phyloP scores from a whole-genome alignment of 2,113 vertebrate species.

The Irena cyanogastra region DNA sequence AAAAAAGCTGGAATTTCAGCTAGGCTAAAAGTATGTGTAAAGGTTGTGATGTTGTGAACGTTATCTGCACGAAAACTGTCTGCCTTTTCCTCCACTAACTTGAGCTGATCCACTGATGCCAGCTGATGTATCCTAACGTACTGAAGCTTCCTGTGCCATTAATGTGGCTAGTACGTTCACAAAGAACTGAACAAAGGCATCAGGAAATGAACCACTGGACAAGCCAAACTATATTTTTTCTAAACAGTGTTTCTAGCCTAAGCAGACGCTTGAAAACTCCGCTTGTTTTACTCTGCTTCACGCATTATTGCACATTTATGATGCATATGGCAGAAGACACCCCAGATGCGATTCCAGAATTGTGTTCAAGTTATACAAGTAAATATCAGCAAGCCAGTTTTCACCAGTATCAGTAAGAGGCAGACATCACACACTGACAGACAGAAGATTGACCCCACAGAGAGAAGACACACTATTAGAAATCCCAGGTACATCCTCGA shows the following conservation, averaged over 20 bases:
- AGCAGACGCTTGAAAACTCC: neutral
- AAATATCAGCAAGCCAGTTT: slow-evolving; percentile 38
- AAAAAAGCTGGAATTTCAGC: neutral
- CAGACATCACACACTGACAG: neutral
- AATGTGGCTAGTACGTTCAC: neutral
- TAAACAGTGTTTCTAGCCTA: neutral
- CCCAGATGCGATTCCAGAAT: neutral
- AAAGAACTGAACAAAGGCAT: neutral
- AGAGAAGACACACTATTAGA: neutral
- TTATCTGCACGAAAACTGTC: neutral
- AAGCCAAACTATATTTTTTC: neutral
- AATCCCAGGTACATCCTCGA: neutral
- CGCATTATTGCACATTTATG: neutral
- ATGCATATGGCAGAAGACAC: neutral
- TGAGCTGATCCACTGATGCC: neutral
- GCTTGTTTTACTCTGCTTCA: neutral
- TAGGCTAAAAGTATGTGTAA: neutral
- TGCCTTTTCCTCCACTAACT: neutral
- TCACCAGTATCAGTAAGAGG: neutral
- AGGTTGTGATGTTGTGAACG: neutral
- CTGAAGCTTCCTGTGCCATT: neutral
- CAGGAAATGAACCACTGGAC: neutral
- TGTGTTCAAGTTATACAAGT: neutral
- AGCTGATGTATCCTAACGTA: neutral
- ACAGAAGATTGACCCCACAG: neutral